These are phyloP conservation scores for Acanthis flammea DNA, from an alignment of 2,797 vertebrate species.

Conservation along the genomic window DNA sequence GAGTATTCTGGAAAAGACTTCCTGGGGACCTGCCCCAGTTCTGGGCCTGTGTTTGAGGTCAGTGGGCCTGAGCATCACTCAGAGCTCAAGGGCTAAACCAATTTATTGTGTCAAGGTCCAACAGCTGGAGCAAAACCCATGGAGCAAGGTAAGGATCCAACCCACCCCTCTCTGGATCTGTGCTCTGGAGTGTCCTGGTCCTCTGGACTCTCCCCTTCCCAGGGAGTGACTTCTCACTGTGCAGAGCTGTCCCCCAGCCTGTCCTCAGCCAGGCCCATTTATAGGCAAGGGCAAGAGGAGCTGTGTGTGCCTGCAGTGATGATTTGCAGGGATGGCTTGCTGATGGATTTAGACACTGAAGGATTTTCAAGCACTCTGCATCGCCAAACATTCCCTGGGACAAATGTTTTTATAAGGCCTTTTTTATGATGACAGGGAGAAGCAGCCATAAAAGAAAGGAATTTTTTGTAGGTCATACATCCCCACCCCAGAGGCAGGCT, in stretches of 20 bases:
- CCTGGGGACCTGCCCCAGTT: neutral
- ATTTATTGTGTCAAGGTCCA: neutral
- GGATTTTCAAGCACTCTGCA: neutral
- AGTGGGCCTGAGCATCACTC: accelerated
- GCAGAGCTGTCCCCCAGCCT: neutral
- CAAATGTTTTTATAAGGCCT: neutral
- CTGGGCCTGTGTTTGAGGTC: neutral
- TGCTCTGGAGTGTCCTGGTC: neutral
- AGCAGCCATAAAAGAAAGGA: neutral
- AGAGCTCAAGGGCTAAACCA: neutral
- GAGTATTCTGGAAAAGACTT: neutral
- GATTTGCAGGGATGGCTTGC: slow-evolving; percentile 13
- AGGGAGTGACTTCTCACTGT: neutral
- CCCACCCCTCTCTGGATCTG: accelerated
- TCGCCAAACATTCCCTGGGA: neutral
- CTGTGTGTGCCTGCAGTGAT: neutral
- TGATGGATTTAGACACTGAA: slow-evolving; percentile 10
- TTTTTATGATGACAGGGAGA: neutral
- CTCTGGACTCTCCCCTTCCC: neutral
- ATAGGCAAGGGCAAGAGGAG: neutral
- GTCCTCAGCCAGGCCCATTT: neutral
- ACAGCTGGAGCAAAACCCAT: neutral
- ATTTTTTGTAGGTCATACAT: neutral
- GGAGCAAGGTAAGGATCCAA: neutral
- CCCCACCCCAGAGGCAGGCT: neutral